Base-by-base conservation (phyloP, 2,113 vertebrate species). In the Oenanthe oenanthe region DNA sequence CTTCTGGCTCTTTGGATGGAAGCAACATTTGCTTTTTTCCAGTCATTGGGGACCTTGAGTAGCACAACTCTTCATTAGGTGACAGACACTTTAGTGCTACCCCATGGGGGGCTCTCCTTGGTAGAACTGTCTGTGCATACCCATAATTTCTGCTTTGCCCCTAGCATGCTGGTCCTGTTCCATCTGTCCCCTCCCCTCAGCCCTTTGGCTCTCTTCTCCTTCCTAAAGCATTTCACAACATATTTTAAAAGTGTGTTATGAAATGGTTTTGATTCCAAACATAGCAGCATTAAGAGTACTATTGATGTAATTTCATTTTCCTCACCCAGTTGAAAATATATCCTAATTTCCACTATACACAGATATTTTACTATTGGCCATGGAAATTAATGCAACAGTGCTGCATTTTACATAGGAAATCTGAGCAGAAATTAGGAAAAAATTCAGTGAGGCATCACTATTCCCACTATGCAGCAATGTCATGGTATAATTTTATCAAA, bases 31-130 rank as follows among this genome's bases (percentile, higher is more conserved):
- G 2, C 2, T 62, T 18, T 82, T 81, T 75, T 53, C 19, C 9
- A 60, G 4, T 67, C 0, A 0, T 0, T 47, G 24, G 6, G 16
- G 9, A 14, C 29, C 11, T 22, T 60, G 38, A 74, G 18, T 19
- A 38, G 15, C 17, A 45, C 17, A 66, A 8, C 12, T 47, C 77
- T 84, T 90, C 40, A 4, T 61, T 19, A 53, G 26, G 36, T 56
- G 32, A 24, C 12, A 54, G 31, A 47, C 9, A 56, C 5, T 17
- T 25, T 25, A 2, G 0, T 57, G 21, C 3, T 19, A 6, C 21
- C 22, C n/a, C 12, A 17, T 10, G 13, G 13, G 3, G 36, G 47
- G 26, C 9, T 31, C 4, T n/a, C 15, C 22, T 60, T 57, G 7
- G 13, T 43, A 43, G 38, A 68, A 77, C 5, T 62, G 6, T 31